Base-by-base conservation (phyloP, 2,888 invertebrate species). In the Noctua janthina region DNA sequence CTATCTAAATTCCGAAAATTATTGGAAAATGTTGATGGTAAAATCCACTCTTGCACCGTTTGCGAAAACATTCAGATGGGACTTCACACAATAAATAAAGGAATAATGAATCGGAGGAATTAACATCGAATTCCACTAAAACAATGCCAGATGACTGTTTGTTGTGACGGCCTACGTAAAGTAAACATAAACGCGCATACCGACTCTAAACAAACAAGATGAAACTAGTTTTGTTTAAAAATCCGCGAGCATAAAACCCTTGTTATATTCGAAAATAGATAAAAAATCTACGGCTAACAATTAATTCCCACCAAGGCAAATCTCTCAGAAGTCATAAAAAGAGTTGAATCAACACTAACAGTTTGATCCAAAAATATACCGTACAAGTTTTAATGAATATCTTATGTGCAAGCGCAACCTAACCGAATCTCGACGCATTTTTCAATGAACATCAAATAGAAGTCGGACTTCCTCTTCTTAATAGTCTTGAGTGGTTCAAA, bases 321-420 rank as follows among this genome's bases (percentile, higher is more conserved):
- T 83, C 78, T 87, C 70, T 85, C 75, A 13, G 68, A 79, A 83
- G 69, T 84, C 87, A 74, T 89, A 83, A 81, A 89, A 82, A 71
- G 35, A 79, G 74, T 82, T 81, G 80, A 87, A 90, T 81, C 79
- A 82, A 87, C 76, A 79, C 76, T 67, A 74, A 82, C 80, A 81
- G 74, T 88, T 90, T 84, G 80, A 80, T 87, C 87, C 83, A 88
- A 71, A 88, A 83, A 90, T 90, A 90, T 80, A 83, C 62, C 69
- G 74, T 73, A 85, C 78, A 84, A 88, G 78, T 80, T 90, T 88
- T 81, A 86, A 85, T 78, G 73, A 77, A 83, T 83, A 81, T 75
- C 68, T 88, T 84, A 78, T 59, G 72, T 75, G 59, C 79, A 80
- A 69, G 82, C 86, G 56, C 83, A 77, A 76, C 74, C 80, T 76